These are phyloP conservation scores for Erythrocercus mccallii DNA, from an alignment of 2,113 vertebrate species.

Conservation along the genomic window DNA sequence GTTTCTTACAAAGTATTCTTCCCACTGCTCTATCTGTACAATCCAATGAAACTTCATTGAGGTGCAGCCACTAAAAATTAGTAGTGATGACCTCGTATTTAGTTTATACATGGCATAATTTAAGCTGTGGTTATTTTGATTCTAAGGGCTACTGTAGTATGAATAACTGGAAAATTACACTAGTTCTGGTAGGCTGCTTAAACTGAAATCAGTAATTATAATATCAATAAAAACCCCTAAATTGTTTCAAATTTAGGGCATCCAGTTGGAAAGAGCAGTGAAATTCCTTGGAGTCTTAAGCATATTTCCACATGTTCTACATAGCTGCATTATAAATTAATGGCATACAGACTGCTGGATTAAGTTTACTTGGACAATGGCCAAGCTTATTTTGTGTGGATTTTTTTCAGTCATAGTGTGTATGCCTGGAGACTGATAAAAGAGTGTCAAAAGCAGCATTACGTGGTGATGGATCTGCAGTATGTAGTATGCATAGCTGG, in stretches of 20 bases:
- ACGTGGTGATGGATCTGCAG: background rate
- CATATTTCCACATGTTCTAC: background rate
- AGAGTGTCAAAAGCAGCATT: background rate
- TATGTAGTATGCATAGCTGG: background rate
- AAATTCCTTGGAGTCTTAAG: background rate
- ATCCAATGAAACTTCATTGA: background rate
- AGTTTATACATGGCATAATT: background rate
- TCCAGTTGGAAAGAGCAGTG: background rate
- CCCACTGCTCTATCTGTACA: background rate
- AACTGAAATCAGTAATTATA: background rate
- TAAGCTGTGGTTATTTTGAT: background rate
- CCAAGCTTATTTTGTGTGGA: background rate
- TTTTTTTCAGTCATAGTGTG: background rate
- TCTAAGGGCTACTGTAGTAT: background rate
- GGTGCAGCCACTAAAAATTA: background rate
- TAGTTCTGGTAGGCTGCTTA: background rate
- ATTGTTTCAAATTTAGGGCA: background rate
- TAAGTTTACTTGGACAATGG: background rate
- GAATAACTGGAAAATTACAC: background rate
- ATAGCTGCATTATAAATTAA: background rate
- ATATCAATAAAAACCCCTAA: fast-evolving
- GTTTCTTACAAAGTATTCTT: background rate
- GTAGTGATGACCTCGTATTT: background rate
- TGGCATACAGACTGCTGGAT: background rate
- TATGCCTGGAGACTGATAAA: background rate